Evolutionary conservation across 2,797 vertebrate genomes (phyloP).

Genomic region (Lateolabrax maculatus): DNA sequence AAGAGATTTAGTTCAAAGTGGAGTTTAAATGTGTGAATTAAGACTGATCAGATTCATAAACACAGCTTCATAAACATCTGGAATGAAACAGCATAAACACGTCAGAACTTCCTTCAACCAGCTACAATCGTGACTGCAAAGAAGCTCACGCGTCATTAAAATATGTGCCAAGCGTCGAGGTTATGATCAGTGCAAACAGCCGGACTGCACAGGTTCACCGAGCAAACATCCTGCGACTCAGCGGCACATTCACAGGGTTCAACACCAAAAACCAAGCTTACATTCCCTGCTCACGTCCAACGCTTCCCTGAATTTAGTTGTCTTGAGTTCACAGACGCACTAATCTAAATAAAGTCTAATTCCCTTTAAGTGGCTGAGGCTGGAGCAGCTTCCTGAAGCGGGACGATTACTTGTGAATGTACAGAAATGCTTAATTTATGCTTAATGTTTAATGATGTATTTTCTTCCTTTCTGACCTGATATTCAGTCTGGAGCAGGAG

Average conservation of each 20-base stretch:
- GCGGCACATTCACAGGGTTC: background rate
- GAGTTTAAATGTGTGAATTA: background rate
- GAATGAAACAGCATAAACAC: conserved; percentile 3
- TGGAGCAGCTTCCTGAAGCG: background rate
- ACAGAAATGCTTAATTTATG: too few relatives aligned
- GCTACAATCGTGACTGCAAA: background rate
- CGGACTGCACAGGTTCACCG: background rate
- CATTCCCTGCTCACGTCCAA: background rate
- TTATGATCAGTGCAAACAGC: conserved; percentile 45
- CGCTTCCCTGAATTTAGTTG: background rate
- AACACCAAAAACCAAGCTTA: background rate
- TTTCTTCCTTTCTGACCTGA: too few relatives aligned
- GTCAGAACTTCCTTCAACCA: background rate
- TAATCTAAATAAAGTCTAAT: too few relatives aligned
- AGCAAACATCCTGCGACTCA: background rate
- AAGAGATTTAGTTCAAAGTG: too few relatives aligned
- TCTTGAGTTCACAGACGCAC: too few relatives aligned
- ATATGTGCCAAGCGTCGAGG: background rate
- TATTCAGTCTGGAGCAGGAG: too few relatives aligned
- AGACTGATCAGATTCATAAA: background rate
- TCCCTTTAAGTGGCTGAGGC: background rate
- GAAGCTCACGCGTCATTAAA: background rate
- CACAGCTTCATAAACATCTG: background rate
- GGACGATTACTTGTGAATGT: background rate
- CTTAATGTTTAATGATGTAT: too few relatives aligned